A percentile compares a stretch with the other conserved stretches of the same genome.
These are phyloP conservation scores for Eristalis intricaria DNA, from an alignment of 2,888 invertebrate species.

Conservation along the genomic window DNA sequence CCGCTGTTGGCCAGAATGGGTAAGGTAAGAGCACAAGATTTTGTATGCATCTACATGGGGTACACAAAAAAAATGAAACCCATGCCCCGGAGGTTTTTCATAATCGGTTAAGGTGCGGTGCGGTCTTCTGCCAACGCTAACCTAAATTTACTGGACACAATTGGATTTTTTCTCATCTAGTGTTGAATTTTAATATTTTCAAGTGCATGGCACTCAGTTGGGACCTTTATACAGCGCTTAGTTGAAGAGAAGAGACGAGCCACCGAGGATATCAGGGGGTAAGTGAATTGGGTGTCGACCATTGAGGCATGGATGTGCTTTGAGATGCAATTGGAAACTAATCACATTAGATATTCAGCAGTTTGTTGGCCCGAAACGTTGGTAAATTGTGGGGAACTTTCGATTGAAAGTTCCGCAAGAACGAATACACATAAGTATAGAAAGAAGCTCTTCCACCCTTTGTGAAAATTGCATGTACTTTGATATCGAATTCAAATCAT, in stretches of 20 bases:
- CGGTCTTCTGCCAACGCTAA: slow-evolving; percentile 42
- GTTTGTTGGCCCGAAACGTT: slow-evolving; percentile 33
- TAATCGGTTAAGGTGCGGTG: slow-evolving; percentile 49
- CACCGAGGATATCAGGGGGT: slow-evolving; percentile 19
- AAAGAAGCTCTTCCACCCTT: background rate
- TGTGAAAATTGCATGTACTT: background rate
- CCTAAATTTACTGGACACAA: slow-evolving; percentile 66
- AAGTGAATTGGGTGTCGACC: slow-evolving; percentile 56
- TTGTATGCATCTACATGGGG: slow-evolving; percentile 20
- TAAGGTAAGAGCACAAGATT: slow-evolving; percentile 8
- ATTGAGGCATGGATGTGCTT: slow-evolving; percentile 52
- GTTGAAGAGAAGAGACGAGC: background rate
- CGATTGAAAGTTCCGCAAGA: background rate
- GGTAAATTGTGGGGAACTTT: slow-evolving; percentile 18
- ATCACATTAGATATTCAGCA: slow-evolving; percentile 64
- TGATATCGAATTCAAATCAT: background rate
- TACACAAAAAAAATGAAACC: slow-evolving; percentile 1
- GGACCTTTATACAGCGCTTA: background rate
- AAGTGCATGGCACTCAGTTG: slow-evolving; percentile 46
- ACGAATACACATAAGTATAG: background rate
- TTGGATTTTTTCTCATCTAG: slow-evolving; percentile 44
- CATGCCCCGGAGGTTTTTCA: slow-evolving; percentile 25
- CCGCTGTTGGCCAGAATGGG: slow-evolving; percentile 5
- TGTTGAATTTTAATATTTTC: slow-evolving; percentile 66
- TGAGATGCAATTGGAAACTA: slow-evolving; percentile 54